Base-by-base conservation (phyloP, 2,797 vertebrate genomes). In the Catostomus latipinnis region DNA sequence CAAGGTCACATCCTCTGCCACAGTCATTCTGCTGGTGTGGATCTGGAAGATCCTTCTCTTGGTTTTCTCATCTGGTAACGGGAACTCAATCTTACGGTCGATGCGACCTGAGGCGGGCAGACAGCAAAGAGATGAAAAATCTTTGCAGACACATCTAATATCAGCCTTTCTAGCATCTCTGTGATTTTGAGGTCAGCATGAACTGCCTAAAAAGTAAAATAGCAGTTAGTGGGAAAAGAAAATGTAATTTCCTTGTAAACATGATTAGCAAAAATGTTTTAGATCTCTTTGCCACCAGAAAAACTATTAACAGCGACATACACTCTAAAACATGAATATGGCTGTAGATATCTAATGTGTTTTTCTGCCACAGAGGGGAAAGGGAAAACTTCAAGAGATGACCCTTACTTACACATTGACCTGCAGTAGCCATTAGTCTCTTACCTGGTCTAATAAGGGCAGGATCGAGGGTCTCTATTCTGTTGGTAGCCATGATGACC, bases 401-500 rank as follows among this genome's bases (percentile, higher is more conserved):
- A 2, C 18, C 18, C 10, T 12, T 22, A 61, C 5, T 6, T 1
- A 34, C 18, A 61, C 58, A 34, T 34, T 61, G 5, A 10, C 8
- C 12, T 61, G 10, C 12, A 6, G 11, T 43, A 43, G 10, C 18
- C 13, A 13, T 13, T 63, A 63, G 9, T 13, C 9, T 46, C 90
- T 50, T 85, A 98, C 98, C 98, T 83, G 98, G 98, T 88, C 98
- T 94, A 90, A 99, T 99, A 77, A 99, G 94, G 10, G 97, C 98
- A 0, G 98, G 98, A 77, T 99, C 98, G 86, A 99, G 86, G 0
- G 98, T 99, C 89, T 99, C 98, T 94, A 98, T 98, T 85, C 97
- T 92, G 85, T 99, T 99, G 52, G 98, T 98, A 71, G 97, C 97
- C 98, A 99, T 99, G 85, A 99, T 98, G 16, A 99, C 98, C 90